Evolutionary conservation across 2,888 invertebrate genomes (phyloP), one percentile per base, ranked within the genome.

Genomic region (Parelbella ahira): DNA sequence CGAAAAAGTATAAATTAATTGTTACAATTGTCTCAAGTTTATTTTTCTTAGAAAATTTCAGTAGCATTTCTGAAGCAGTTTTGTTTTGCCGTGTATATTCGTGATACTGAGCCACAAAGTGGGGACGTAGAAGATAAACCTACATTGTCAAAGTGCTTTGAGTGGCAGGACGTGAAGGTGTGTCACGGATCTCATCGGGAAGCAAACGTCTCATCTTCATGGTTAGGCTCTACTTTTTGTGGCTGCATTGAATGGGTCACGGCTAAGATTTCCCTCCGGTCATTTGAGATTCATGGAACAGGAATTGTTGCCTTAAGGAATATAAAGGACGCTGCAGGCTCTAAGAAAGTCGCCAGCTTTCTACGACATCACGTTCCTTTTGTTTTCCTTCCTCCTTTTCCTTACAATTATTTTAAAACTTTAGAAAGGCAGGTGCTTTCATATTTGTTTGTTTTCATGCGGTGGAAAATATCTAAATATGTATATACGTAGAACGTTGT

Each of bases 251-350:
- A 87, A 86, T 80, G 68, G 84, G 84, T 86, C 84, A 83, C 72
- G 82, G 83, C 74, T 86, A 83, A 86, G 86, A 86, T 87, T 86
- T 87, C 87, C 87, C 87, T 83, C 75, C 77, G 87, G 87, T 81
- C 86, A 87, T 87, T 86, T 86, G 82, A 72, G 77, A 87, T 87
- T 86, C 87, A 87, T 87, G 84, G 83, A 71, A 80, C 69, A 78
- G 76, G 60, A 81, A 81, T 83, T 83, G 84, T 83, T 75, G 84
- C 87, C 82, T 76, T 65, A 75, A 78, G 86, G 72, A 70, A 74
- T 72, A 86, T 84, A 87, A 87, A 87, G 75, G 80, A 78, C 68
- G 80, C 84, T 76, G 74, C 64, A 73, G 81, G 83, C 83, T 79
- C 69, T 69, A 75, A 73, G 71, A 75, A 77, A 76, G 75, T 79